Base-by-base conservation (phyloP, 2,888 invertebrate genomes). In the Andrena flavipes region DNA sequence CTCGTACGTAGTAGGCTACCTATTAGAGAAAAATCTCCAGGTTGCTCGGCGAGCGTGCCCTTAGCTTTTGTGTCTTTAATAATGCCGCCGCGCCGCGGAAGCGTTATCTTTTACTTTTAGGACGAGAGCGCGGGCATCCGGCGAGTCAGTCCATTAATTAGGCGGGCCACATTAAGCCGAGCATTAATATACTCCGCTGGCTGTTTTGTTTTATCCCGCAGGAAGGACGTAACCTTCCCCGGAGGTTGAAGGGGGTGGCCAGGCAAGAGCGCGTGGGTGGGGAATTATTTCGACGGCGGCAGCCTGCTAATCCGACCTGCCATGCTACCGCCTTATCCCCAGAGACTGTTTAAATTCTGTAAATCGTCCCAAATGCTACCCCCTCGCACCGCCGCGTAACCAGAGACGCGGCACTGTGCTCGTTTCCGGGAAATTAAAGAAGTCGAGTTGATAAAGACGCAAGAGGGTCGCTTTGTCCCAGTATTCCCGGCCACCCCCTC, bases 131-230 rank as follows among this genome's bases (percentile, higher is more conserved):
- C 80, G 88, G 79, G 89, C 89, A 89, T 91, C 91, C 91, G 92
- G 92, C 87, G 90, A 91, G 92, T 88, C 91, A 92, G 93, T 94
- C 93, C 94, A 94, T 94, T 94, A 94, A 94, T 94, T 94, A 94
- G 93, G 91, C 89, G 91, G 87, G 90, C 92, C 91, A 91, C 94
- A 94, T 94, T 94, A 94, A 94, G 92, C 94, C 91, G 79, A 89
- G 93, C 93, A 94, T 94, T 94, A 94, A 94, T 94, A 94, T 93
- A 94, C 93, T 94, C 93, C 90, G 90, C 91, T 90, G 90, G 91
- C 85, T 94, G 94, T 94, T 94, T 94, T 94, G 94, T 94, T 93
- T 94, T 93, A 94, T 93, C 93, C 93, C 90, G 91, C 92, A 93
- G 93, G 93, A 93, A 93, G 93, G 92, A 91, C 89, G 91, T 88